Conservation (phyloP, 2,888 invertebrate genomes). For the Eupithecia abbreviata region DNA sequence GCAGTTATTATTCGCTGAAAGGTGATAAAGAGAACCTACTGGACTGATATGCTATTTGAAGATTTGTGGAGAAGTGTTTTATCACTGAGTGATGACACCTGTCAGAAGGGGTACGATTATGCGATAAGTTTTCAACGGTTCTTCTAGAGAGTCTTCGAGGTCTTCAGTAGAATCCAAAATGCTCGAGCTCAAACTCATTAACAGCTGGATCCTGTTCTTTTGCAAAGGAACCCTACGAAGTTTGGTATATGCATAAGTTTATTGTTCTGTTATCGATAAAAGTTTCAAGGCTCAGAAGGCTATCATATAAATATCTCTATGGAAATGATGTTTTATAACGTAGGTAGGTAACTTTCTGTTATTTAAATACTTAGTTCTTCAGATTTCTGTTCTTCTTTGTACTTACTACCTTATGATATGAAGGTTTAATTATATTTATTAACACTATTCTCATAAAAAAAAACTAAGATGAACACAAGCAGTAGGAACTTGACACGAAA, state of each 20-base stretch:
- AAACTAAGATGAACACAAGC: not conserved
- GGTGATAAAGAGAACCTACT: not conserved
- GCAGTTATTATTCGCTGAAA: not conserved
- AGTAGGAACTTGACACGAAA: not conserved
- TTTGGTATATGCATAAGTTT: not conserved
- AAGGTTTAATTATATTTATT: not conserved
- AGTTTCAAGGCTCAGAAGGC: not conserved
- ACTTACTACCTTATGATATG: not conserved
- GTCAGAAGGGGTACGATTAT: not conserved
- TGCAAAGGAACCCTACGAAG: not conserved
- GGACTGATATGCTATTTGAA: slow-evolving; percentile 30
- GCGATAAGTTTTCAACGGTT: not conserved
- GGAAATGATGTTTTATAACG: not conserved
- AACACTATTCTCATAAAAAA: not conserved
- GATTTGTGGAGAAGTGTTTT: slow-evolving; percentile 20
- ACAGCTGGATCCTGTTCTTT: not conserved
- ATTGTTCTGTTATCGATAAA: not conserved
- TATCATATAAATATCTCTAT: not conserved
- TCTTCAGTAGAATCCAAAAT: not conserved
- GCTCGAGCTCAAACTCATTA: not conserved
- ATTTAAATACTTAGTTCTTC: not conserved
- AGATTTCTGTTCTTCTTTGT: not conserved
- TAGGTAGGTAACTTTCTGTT: not conserved
- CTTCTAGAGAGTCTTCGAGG: not conserved
- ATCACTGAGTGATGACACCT: not conserved